Evolutionary conservation across 2,113 vertebrate genomes (phyloP).

Genomic region (Tetraodon nigroviridis): DNA sequence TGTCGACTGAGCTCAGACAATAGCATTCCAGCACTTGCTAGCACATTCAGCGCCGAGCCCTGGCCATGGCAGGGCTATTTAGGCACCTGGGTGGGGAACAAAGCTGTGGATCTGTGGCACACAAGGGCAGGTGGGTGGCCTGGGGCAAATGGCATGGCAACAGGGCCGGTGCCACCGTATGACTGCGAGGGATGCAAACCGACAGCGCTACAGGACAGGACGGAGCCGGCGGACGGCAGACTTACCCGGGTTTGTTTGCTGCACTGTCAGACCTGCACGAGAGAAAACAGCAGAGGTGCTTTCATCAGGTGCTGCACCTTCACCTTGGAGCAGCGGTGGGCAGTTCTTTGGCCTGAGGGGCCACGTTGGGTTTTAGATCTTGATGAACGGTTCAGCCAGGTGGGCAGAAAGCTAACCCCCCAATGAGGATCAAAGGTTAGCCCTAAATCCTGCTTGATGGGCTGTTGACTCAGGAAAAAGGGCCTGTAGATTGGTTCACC

Average conservation of each 20-base stretch:
- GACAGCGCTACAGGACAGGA: conserved; percentile 1
- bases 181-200: conserved; percentile 1
- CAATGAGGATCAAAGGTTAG: too few species aligned
- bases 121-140: conserved; percentile 17
- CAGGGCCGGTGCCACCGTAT: conserved; percentile 7
- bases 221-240: neutral
- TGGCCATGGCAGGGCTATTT: conserved; percentile 56
- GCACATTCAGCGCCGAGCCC: conserved; percentile 65
- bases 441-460: too few species aligned
- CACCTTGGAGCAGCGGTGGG: too few species aligned
- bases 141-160: conserved; percentile 42
- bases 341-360: too few species aligned
- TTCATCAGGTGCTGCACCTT: too few species aligned
- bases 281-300: neutral
- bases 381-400: too few species aligned
- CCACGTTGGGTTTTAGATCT: too few species aligned
- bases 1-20: conserved; percentile 71
- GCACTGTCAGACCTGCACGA: conserved; percentile 72
- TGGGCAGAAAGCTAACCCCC: too few species aligned
- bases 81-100: conserved; percentile 56
- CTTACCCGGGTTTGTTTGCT: conserved; percentile 75
- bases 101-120: conserved; percentile 56
- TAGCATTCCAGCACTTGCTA: conserved; percentile 75
- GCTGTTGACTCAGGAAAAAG: too few species aligned
- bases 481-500: too few species aligned